Evolutionary conservation across 1,140 invertebrate genomes (phyloP), one percentile per base, ranked within the genome.

Genomic region (Ceratoteleas bidentatus): DNA sequence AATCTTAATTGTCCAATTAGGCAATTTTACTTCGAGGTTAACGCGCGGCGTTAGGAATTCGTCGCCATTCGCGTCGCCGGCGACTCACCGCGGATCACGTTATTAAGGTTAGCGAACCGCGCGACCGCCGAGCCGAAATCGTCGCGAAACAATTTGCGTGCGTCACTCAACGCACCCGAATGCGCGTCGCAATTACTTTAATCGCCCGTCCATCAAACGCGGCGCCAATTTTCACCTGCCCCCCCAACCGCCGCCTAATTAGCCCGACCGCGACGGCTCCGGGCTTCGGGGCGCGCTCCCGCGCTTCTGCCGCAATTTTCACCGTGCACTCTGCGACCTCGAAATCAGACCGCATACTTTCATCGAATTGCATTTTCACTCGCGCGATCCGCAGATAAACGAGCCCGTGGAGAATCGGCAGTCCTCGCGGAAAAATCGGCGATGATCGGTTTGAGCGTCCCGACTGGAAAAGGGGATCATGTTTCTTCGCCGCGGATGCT

Each of bases 321-420:
- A 15, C 47, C 13, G 15, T 54, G 65, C 33, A 62, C 70, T 74
- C 57, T 68, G 47, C 13, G 40, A 57, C 62, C 58, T 69, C 45
- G 34, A 81, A 81, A 70, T 72, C 36, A 70, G 66, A 60, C 64
- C 54, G 54, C 36, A 6, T 40, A 75, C 78, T 81, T 81, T 81
- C 78, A 81, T 75, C 78, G 66, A 76, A 81, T 66, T 75, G 49
- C 66, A 81, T 75, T 81, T 81, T 81, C 72, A 75, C 72, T 81
- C 40, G 47, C 70, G 54, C 70, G 65, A 75, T 81, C 24, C 38
- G 47, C 9, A 64, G 69, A 73, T 73, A 79, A 79, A 78, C 14
- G 52, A 49, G 45, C 52, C 64, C 53, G 57, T 75, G 65, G 36
- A 74, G 70, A 75, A 75, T 61, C 49, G n/a, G 66, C 24, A 4